Evolutionary conservation across 2,888 invertebrate species (phyloP).

Genomic region (Adelphocoris suturalis): DNA sequence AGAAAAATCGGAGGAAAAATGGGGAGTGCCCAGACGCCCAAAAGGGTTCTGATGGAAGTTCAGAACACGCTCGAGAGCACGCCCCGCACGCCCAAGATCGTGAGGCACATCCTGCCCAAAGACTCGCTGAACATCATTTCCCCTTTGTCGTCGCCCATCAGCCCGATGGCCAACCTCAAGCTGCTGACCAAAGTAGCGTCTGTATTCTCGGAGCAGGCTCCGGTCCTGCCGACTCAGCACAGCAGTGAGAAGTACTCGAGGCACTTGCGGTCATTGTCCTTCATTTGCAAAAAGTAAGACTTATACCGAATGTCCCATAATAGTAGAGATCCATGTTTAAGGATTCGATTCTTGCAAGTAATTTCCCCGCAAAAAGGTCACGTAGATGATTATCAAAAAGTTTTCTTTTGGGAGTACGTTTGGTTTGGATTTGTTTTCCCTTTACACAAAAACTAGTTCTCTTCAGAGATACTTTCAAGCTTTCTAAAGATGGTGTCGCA

Average conservation of each 20-base stretch:
- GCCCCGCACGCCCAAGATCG: slow-evolving; percentile 37
- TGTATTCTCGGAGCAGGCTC: slow-evolving; percentile 65
- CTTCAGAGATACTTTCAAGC: no score
- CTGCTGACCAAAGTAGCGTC: slow-evolving; percentile 83
- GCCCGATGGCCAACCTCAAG: slow-evolving; percentile 85
- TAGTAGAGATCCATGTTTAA: no score
- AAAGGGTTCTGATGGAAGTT: slow-evolving; percentile 58
- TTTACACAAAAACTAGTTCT: no score
- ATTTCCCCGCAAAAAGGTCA: no score
- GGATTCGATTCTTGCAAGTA: no score
- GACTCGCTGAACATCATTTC: slow-evolving; percentile 22
- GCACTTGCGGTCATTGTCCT: slow-evolving; percentile 83
- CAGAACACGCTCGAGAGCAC: slow-evolving; percentile 1
- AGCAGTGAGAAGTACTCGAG: slow-evolving; percentile 76
- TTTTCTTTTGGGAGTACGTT: no score
- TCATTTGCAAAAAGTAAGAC: slow-evolving; percentile 82
- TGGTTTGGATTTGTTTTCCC: no score
- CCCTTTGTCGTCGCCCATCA: slow-evolving; percentile 79
- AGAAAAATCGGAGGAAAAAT: background rate
- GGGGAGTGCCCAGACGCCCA: background rate
- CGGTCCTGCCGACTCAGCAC: background rate
- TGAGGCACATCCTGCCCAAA: slow-evolving; percentile 51
- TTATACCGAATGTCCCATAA: no score
- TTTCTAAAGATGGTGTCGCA: no score
- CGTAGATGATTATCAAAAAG: no score